Conservation (phyloP, 1,140 invertebrate species). For the Dendroctonus valens region DNA sequence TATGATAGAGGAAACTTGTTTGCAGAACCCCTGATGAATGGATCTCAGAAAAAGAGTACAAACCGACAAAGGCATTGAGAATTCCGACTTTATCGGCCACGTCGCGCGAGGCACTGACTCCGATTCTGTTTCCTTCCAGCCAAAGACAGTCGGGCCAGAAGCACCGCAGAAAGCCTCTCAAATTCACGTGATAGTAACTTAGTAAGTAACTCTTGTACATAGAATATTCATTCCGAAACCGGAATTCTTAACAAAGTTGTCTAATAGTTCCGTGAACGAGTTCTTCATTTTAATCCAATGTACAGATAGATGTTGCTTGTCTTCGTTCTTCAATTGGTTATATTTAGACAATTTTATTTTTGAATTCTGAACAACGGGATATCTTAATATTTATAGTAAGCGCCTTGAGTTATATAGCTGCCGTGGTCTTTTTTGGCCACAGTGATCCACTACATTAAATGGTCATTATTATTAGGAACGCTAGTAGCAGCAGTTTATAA, state of each 20-base stretch:
- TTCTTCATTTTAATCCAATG: too few relatives aligned
- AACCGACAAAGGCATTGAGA: conserved; percentile 54
- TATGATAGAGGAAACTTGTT: conserved; percentile 4
- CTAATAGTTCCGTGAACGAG: neutral
- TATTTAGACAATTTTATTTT: too few relatives aligned
- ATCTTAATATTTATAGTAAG: conserved; percentile 1
- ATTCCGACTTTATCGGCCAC: conserved; percentile 53
- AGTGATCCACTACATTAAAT: conserved; percentile 33
- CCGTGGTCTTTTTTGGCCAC: conserved; percentile 29
- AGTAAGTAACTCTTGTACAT: conserved; percentile 11
- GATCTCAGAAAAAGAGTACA: conserved; percentile 59
- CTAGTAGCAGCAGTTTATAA: conserved; percentile 11
- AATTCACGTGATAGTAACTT: conserved; percentile 41
- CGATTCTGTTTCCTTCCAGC: conserved; percentile 40
- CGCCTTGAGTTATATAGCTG: conserved; percentile 15
- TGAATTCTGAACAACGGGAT: too few relatives aligned
- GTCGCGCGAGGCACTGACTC: conserved; percentile 50
- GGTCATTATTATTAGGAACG: conserved; percentile 12
- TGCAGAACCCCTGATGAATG: conserved; percentile 63
- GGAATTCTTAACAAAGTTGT: conserved; percentile 2
- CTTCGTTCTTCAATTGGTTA: neutral
- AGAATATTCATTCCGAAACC: neutral
- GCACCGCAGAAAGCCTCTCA: conserved; percentile 39
- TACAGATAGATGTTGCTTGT: neutral
- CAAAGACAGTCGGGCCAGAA: conserved; percentile 27